Conservation (phyloP, 2,797 vertebrate species). For the Centroberyx gerrardi region DNA sequence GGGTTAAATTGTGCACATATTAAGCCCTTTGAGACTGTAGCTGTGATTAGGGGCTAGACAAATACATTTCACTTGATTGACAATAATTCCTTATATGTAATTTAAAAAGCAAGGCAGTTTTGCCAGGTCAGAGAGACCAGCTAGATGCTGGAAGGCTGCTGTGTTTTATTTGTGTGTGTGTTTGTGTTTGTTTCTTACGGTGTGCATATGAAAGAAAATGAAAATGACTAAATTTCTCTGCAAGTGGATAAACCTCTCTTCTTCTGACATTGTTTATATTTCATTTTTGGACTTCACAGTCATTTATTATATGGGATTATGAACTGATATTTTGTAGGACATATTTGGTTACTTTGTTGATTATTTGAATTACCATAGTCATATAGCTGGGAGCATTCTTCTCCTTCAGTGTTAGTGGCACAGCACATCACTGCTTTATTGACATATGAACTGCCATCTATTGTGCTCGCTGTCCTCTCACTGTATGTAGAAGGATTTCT, state of each 20-base stretch:
- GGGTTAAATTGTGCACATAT: too few species aligned
- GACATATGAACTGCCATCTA: rapidly evolving
- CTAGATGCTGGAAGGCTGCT: neutral
- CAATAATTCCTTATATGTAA: neutral
- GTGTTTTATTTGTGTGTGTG: neutral
- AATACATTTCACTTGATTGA: neutral
- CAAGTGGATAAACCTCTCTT: too few species aligned
- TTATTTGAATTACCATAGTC: slow-evolving; percentile 87
- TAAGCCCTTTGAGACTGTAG: neutral
- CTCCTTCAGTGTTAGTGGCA: slow-evolving; percentile 88
- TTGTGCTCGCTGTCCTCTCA: rapidly evolving
- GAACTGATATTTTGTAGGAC: neutral
- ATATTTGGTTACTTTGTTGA: neutral
- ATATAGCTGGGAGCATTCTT: slow-evolving; percentile 88
- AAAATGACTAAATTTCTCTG: too few species aligned
- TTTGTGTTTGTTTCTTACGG: slow-evolving; percentile 1
- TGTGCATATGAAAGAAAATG: neutral
- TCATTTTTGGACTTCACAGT: too few species aligned
- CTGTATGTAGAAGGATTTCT: rapidly evolving
- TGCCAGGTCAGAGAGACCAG: too few species aligned
- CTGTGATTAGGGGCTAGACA: neutral
- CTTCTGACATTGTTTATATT: too few species aligned
- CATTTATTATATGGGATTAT: neutral
- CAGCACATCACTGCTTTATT: slow-evolving; percentile 82
- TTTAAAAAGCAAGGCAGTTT: too few species aligned